Percentiles rank a stretch among this genome's conserved stretches.
These are phyloP conservation scores for Oryzias curvinotus DNA, from an alignment of 2,113 vertebrate species.

Conservation along the genomic window DNA sequence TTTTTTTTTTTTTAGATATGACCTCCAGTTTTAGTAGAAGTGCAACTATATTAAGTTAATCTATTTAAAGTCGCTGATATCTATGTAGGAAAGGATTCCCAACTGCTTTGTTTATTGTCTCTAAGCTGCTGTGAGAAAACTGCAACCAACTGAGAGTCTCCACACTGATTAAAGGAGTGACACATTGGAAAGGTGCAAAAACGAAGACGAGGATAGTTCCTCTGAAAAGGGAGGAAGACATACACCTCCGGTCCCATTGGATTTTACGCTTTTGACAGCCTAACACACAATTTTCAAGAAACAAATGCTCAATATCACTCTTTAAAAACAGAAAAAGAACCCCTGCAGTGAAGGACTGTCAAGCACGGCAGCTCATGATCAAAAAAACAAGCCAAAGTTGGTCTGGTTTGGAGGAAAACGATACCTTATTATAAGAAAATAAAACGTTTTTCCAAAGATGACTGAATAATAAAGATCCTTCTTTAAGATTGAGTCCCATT, in stretches of 20 bases:
- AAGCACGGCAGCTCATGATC: not conserved
- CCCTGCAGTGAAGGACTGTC: not conserved
- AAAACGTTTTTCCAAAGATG: not conserved
- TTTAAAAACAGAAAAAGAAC: not conserved
- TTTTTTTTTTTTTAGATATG: not conserved
- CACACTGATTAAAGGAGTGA: slow-evolving; percentile 4
- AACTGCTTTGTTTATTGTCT: too few relatives aligned
- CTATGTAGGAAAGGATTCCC: too few relatives aligned
- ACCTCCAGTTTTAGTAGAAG: too few relatives aligned
- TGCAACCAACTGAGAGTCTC: not conserved
- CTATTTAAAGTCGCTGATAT: too few relatives aligned
- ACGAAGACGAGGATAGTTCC: slow-evolving; percentile 1
- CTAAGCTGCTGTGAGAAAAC: too few relatives aligned
- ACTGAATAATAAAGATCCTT: not conserved
- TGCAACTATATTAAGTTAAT: too few relatives aligned
- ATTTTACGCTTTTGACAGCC: not conserved
- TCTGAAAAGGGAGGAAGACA: not conserved
- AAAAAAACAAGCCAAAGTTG: not conserved
- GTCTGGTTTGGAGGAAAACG: not conserved
- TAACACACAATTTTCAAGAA: not conserved
- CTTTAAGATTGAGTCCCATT: not conserved
- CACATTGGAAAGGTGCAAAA: slow-evolving; percentile 1
- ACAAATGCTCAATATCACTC: not conserved
- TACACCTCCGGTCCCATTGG: slow-evolving; percentile 4
- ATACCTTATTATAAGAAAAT: not conserved